A percentile compares a stretch with the other conserved stretches of the same genome.
phyloP scores from a whole-genome alignment of 2,797 vertebrate genomes.

The Ispidina lecontei region DNA sequence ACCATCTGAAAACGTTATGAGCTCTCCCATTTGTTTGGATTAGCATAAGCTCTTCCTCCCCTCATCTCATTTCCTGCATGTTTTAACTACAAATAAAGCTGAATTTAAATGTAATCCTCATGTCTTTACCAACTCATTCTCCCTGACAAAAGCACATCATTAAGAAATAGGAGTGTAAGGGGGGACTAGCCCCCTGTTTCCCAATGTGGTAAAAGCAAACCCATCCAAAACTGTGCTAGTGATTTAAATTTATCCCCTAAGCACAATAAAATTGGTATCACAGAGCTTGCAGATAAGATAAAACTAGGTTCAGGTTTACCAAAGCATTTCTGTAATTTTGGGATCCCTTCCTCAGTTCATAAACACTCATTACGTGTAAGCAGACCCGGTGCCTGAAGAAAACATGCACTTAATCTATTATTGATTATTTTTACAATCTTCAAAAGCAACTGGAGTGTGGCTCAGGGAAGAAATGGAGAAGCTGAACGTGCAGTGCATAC shows the following conservation, averaged over 20 bases:
- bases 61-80: constrained; percentile 49
- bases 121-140: constrained; percentile 53
- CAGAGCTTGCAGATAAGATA: background rate
- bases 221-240: background rate
- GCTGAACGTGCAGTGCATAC: background rate
- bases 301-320: background rate
- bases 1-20: constrained; percentile 1
- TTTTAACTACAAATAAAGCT: constrained; percentile 51
- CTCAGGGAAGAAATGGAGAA: constrained; percentile 4
- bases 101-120: constrained; percentile 57
- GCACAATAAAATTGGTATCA: background rate
- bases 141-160: constrained; percentile 39
- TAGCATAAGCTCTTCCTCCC: constrained; percentile 52
- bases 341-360: background rate
- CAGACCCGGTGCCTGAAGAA: background rate
- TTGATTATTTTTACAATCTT: constrained; percentile 41
- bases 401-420: constrained; percentile 20
- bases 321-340: background rate
- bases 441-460: background rate
- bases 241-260: background rate
- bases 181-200: background rate
- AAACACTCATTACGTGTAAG: background rate
- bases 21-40: constrained; percentile 44
- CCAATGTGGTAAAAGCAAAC: background rate
- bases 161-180: constrained; percentile 8